A percentile compares a stretch with the other conserved stretches of the same genome.
Conservation (phyloP, 2,888 invertebrate genomes). For the Caenorhabditis plicata region DNA sequence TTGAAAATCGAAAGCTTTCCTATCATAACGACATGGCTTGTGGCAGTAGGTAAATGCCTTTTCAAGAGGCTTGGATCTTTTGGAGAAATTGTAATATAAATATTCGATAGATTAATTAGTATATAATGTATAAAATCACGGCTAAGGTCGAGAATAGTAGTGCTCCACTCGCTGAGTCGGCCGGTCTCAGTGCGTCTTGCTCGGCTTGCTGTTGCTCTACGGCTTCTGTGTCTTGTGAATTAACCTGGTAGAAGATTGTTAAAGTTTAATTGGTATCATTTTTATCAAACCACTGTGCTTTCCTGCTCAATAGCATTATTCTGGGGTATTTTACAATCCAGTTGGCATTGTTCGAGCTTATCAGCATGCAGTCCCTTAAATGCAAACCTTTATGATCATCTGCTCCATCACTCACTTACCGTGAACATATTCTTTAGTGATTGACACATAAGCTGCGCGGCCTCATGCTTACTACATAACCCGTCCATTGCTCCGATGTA, state of each 20-base stretch:
- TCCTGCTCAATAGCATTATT: no score
- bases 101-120: no score
- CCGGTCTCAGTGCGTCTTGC: slow-evolving; percentile 33
- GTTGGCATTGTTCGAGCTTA: slow-evolving; percentile 51
- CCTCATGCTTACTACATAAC: slow-evolving; percentile 58
- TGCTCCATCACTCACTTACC: slow-evolving; percentile 17
- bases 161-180: slow-evolving; percentile 6
- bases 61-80: no score
- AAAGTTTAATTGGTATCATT: not conserved
- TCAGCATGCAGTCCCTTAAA: slow-evolving; percentile 62
- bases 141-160: no score
- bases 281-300: no score
- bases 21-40: no score
- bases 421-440: slow-evolving; percentile 61
- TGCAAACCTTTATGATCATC: not conserved
- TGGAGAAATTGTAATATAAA: no score
- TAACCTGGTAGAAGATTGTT: not conserved
- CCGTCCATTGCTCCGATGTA: slow-evolving; percentile 59
- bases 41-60: no score
- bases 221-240: slow-evolving; percentile 11
- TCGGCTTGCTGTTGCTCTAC: slow-evolving; percentile 26
- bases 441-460: slow-evolving; percentile 62
- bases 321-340: slow-evolving; percentile 52
- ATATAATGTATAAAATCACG: no score
- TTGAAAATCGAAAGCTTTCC: no score